These are phyloP conservation scores for Dendrolimus houi DNA, from an alignment of 2,888 invertebrate species.

Conservation along the genomic window DNA sequence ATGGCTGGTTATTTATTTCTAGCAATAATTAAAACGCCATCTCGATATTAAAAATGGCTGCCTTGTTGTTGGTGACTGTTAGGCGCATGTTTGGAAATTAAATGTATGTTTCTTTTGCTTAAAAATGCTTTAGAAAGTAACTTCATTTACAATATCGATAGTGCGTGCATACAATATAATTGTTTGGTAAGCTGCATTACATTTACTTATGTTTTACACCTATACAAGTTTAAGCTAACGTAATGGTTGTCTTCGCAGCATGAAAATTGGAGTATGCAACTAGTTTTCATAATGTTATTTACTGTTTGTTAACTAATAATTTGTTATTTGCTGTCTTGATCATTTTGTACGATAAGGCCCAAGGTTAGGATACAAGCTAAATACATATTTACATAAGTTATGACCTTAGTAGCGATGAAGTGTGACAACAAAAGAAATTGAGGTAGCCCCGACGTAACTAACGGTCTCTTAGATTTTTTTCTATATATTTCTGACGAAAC, in stretches of 20 bases:
- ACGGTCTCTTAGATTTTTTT: neutral
- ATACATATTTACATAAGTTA: constrained; percentile 32
- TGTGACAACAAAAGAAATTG: constrained; percentile 41
- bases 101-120: constrained; percentile 57
- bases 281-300: neutral
- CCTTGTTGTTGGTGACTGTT: constrained; percentile 73
- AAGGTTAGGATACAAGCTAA: constrained; percentile 3
- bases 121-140: constrained; percentile 21
- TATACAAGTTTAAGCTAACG: constrained; percentile 1
- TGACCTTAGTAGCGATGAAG: constrained; percentile 37
- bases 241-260: constrained; percentile 32
- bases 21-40: constrained; percentile 34
- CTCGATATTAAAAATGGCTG: constrained; percentile 59
- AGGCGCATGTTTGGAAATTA: constrained; percentile 66
- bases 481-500: neutral
- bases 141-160: neutral
- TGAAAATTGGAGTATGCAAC: constrained; percentile 31
- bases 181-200: constrained; percentile 39
- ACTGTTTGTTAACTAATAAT: neutral
- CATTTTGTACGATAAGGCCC: neutral
- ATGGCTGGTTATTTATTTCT: constrained; percentile 5
- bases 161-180: constrained; percentile 5
- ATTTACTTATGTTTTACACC: neutral
- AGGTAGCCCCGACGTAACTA: constrained; percentile 21
- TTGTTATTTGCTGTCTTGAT: neutral